phyloP scores from a whole-genome alignment of 2,797 vertebrate species.

The Enteromius radiatus region DNA sequence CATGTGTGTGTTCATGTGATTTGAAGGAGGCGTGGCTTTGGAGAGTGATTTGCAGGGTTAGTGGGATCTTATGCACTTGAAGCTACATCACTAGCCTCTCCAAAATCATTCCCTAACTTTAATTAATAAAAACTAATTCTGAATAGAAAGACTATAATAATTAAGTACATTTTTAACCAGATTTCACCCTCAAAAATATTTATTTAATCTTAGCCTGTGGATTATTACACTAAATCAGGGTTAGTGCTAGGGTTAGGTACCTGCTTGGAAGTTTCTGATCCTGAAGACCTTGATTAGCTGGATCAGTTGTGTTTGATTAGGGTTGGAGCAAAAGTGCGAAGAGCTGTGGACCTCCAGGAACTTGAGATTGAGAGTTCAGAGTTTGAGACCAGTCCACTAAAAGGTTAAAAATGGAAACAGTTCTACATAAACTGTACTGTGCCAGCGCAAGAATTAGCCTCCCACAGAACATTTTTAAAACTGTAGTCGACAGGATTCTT shows the following conservation, averaged over 20 bases:
- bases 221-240: not conserved
- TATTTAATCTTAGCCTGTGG: not conserved
- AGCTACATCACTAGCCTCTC: not conserved
- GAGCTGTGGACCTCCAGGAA: not conserved
- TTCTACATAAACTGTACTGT: slow-evolving; percentile 15
- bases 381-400: not conserved
- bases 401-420: slow-evolving; percentile 9
- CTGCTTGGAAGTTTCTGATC: not conserved
- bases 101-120: not conserved
- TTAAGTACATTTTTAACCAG: no score
- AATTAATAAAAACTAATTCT: not conserved
- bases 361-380: not conserved
- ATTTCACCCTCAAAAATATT: not conserved
- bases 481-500: slow-evolving; percentile 13
- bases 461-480: slow-evolving; percentile 17
- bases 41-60: not conserved
- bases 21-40: not conserved
- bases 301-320: not conserved
- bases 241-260: no score
- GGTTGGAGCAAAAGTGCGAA: not conserved
- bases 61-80: not conserved
- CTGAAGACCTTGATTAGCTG: not conserved
- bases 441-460: slow-evolving; percentile 11
- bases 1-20: not conserved
- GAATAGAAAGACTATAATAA: not conserved